Conservation (phyloP, 1,140 invertebrate species). For the Wasmannia auropunctata region DNA sequence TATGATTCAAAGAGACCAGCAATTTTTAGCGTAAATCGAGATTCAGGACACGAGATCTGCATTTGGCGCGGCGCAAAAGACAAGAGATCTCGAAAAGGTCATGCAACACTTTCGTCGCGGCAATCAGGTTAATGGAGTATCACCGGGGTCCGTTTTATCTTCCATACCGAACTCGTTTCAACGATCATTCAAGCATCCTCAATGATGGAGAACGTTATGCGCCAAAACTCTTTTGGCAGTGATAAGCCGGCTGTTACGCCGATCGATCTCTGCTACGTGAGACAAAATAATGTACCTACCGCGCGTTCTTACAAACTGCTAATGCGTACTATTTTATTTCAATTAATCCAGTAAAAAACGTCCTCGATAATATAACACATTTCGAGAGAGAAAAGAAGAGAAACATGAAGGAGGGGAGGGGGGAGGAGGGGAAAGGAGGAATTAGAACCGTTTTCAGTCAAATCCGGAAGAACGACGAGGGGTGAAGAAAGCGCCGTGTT, state of each 20-base stretch:
- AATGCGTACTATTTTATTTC: not conserved
- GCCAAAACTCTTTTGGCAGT: not conserved
- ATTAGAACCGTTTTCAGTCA: not conserved
- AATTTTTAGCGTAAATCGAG: slow-evolving; percentile 20
- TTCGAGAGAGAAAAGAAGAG: not conserved
- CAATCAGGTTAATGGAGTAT: slow-evolving; percentile 75
- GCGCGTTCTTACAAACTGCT: not conserved
- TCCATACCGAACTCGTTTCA: not conserved
- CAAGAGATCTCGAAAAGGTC: slow-evolving; percentile 62
- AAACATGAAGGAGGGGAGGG: not conserved
- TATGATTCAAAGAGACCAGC: not conserved
- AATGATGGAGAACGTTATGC: not conserved
- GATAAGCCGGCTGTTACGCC: not conserved
- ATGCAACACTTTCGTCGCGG: slow-evolving; percentile 64
- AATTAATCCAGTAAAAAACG: not conserved
- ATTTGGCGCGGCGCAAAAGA: slow-evolving; percentile 63
- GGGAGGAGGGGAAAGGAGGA: too few relatives aligned
- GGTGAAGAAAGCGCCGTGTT: not conserved
- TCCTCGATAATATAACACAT: not conserved
- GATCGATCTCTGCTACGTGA: not conserved
- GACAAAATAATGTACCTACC: not conserved
- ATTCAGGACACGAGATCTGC: slow-evolving; percentile 66
- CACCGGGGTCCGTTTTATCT: slow-evolving; percentile 52
- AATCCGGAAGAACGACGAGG: not conserved
- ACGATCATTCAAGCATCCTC: not conserved